Conservation (phyloP, 2,888 invertebrate species). For the Synergus laeviventris region DNA sequence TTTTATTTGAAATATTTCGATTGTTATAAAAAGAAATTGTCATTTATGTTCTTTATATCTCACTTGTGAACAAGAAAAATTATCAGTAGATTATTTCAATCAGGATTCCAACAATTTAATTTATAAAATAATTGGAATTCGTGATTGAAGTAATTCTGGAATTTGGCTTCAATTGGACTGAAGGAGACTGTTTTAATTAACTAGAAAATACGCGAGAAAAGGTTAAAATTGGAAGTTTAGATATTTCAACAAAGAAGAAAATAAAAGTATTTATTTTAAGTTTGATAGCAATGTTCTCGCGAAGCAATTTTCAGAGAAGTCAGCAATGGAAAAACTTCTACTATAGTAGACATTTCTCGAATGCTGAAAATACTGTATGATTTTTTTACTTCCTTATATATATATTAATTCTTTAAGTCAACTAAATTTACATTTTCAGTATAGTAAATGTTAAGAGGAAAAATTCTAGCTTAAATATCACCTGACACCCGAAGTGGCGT, state of each 20-base stretch:
- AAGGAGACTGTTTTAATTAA: constrained; percentile 3
- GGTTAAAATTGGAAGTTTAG: neutral
- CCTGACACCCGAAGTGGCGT: constrained; percentile 7
- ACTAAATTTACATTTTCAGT: neutral
- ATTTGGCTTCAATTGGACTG: neutral
- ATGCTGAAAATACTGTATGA: no score
- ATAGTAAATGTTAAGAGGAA: neutral
- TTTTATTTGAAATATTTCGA: no score
- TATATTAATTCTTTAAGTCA: neutral
- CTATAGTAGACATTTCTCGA: no score
- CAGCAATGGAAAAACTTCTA: neutral
- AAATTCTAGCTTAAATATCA: neutral
- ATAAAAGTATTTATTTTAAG: neutral
- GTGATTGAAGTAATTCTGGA: neutral
- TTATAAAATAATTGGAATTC: neutral
- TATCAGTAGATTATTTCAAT: no score
- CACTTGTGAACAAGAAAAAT: no score
- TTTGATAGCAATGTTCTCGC: constrained; percentile 6
- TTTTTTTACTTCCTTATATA: neutral
- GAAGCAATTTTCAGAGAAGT: neutral
- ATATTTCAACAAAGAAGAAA: neutral
- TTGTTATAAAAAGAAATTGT: no score
- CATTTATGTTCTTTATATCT: no score
- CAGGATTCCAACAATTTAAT: neutral
- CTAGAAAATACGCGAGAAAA: neutral